Evolutionary conservation across 2,113 vertebrate species (phyloP).

Genomic region (Carassius carassius): DNA sequence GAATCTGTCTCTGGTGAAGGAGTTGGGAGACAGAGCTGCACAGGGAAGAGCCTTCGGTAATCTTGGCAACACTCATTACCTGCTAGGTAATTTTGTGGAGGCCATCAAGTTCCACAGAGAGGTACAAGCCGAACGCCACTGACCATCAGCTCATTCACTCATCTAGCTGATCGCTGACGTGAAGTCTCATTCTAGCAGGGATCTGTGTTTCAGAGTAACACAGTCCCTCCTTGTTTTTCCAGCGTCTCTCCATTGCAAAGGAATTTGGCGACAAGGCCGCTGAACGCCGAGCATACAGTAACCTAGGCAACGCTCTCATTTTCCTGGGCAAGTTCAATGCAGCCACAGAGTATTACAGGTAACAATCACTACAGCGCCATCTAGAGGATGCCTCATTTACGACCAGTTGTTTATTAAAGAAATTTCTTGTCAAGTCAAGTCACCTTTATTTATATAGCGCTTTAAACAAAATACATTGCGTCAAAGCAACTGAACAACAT

Average conservation of each 20-base stretch:
- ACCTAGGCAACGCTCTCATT: conserved; percentile 93
- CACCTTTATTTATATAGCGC: too few relatives aligned
- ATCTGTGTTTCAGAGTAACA: not conserved
- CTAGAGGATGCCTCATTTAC: conserved; percentile 58
- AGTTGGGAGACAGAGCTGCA: conserved; percentile 90
- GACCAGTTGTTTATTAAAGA: not conserved
- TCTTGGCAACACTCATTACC: conserved; percentile 95
- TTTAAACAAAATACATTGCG: too few relatives aligned
- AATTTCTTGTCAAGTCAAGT: too few relatives aligned
- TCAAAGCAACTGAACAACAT: too few relatives aligned
- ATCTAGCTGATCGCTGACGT: not conserved
- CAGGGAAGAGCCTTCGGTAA: conserved; percentile 95
- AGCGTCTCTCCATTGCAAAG: conserved; percentile 96
- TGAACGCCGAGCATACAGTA: conserved; percentile 92
- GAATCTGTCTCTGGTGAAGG: conserved; percentile 93
- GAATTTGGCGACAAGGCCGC: conserved; percentile 97
- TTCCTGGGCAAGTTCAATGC: conserved; percentile 92
- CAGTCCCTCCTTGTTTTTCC: conserved; percentile 47
- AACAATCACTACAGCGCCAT: conserved; percentile 55
- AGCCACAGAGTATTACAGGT: conserved; percentile 95
- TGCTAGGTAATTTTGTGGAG: conserved; percentile 91
- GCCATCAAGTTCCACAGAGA: conserved; percentile 93
- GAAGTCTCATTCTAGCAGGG: not conserved
- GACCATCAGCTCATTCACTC: not conserved
- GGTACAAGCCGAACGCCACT: conserved; percentile 72